Evolutionary conservation across 2,113 vertebrate species (phyloP).

Genomic region (Dipodomys stephensi): DNA sequence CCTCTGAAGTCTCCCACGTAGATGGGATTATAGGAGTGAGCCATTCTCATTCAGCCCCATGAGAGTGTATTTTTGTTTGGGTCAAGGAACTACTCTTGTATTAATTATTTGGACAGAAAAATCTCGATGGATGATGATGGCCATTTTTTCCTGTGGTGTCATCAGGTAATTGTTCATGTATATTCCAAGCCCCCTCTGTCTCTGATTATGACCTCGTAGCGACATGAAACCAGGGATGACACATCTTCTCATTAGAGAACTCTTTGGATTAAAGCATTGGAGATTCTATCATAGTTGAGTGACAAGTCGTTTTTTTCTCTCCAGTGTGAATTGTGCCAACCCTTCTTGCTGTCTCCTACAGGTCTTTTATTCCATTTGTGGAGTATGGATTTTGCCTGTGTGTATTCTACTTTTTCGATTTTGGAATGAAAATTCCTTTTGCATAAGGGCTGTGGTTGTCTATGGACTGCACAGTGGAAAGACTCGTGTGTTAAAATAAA

Average conservation of each 20-base stretch:
- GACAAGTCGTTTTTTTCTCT: neutral
- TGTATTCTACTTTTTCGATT: neutral
- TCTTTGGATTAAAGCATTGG: neutral
- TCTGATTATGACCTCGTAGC: neutral
- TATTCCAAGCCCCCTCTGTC: neutral
- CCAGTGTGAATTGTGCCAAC: neutral
- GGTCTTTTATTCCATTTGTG: neutral
- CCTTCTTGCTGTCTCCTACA: neutral
- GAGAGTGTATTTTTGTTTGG: neutral
- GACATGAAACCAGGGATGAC: neutral
- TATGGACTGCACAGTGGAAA: conserved; percentile 40
- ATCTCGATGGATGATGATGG: neutral
- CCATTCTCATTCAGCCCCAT: too few species aligned
- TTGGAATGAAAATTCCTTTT: conserved; percentile 9
- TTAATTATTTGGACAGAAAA: conserved; percentile 1
- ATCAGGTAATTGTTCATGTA: neutral
- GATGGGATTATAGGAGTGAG: too few species aligned
- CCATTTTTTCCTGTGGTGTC: neutral
- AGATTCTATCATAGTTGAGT: neutral
- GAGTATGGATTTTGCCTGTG: neutral
- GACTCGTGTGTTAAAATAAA: conserved; percentile 49
- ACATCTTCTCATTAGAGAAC: neutral
- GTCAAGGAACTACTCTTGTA: neutral
- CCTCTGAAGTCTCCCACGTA: too few species aligned
- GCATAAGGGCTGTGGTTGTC: conserved; percentile 38